Evolutionary conservation across 1,140 invertebrate genomes (phyloP), one percentile per base, ranked within the genome.

Genomic region (Megalopta genalis): DNA sequence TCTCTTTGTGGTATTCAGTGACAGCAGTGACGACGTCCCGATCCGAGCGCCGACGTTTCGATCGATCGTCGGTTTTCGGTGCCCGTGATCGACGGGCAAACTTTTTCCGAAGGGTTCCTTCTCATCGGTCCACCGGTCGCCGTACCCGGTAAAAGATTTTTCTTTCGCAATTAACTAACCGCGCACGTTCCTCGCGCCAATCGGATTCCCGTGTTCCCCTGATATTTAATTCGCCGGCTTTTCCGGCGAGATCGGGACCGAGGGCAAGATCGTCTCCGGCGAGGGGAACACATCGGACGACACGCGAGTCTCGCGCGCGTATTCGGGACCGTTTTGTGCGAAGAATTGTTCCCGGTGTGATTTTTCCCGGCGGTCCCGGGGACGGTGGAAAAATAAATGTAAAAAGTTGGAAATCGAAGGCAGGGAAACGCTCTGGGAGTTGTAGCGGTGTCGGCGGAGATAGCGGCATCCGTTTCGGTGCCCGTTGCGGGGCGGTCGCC

Each of bases 401-500:
- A 21, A 60, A 64, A 71, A 60, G 66, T 65, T 65, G 46, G n/a
- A 27, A 59, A 32, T n/a, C 32, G 42, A 18, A 64, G 69, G 27
- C 49, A 25, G 57, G 62, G 65, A 69, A 76, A 52, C 63, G 59
- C 27, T 12, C 49, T 39, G 70, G 73, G 66, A 80, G 80, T 77
- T 70, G 80, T 52, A 52, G 52, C 59, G 60, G 70, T 81, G 66
- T 74, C 70, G 73, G 54, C 57, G 66, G 70, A 82, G 80, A 85
- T 79, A 83, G 84, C 82, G 83, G 90, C 80, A 87, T 89, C 86
- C 87, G 88, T 90, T 91, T 83, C 85, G 87, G 86, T 90, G 89
- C 81, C 90, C 90, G 90, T 88, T 88, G 91, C 92, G 92, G 92
- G 92, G 89, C 92, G 90, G 86, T 90, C 92, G 90, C 90, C 92